A percentile compares a stretch with the other conserved stretches of the same genome.
phyloP scores from a whole-genome alignment of 2,888 invertebrate genomes.

The Aplocera efformata region DNA sequence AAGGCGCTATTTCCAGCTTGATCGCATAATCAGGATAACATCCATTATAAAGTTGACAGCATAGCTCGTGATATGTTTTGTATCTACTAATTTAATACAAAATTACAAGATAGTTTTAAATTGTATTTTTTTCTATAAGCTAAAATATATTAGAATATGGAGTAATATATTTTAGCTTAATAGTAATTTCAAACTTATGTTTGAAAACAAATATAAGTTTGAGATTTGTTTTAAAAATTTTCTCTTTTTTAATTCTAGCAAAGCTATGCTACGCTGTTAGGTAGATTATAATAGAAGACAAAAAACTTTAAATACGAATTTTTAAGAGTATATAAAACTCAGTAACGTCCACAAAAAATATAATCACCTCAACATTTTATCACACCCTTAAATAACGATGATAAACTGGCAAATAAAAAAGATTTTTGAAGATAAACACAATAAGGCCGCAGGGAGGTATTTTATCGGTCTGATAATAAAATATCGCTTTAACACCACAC shows the following conservation, averaged over 20 bases:
- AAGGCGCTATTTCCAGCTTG: background rate
- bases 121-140: too few species aligned
- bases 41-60: slow-evolving; percentile 8
- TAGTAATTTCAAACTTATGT: too few species aligned
- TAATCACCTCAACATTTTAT: slow-evolving; percentile 54
- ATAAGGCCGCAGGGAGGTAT: slow-evolving; percentile 45
- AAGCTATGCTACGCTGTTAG: too few species aligned
- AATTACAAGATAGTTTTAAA: too few species aligned
- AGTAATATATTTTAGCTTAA: too few species aligned
- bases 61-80: slow-evolving; percentile 2
- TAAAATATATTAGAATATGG: too few species aligned
- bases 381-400: slow-evolving; percentile 67
- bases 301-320: too few species aligned
- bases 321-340: slow-evolving; percentile 3
- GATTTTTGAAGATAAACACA: slow-evolving; percentile 60
- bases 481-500: slow-evolving; percentile 65
- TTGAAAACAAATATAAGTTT: too few species aligned
- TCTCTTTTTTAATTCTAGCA: too few species aligned
- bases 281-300: too few species aligned
- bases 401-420: slow-evolving; percentile 70
- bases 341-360: slow-evolving; percentile 28
- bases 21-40: slow-evolving; percentile 1
- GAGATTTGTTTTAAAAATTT: too few species aligned
- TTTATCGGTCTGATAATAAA: slow-evolving; percentile 68
- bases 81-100: too few species aligned